phyloP scores from a whole-genome alignment of 2,888 invertebrate genomes.

The Agrotis ipsilon region DNA sequence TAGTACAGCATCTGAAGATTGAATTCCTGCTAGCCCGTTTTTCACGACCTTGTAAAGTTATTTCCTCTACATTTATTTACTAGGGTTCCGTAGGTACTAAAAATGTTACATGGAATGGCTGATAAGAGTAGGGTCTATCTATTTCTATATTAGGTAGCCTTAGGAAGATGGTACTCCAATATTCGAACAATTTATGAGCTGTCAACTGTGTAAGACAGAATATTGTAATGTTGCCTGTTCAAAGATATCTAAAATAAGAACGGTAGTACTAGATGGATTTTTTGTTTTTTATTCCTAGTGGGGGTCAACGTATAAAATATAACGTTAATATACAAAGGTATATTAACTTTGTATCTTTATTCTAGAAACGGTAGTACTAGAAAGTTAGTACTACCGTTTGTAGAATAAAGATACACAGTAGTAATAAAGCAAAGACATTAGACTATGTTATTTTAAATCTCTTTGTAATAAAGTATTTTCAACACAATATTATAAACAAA shows the following conservation, averaged over 20 bases:
- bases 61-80: slow-evolving; percentile 17
- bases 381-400: no score
- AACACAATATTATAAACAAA: neutral
- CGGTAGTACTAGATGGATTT: neutral
- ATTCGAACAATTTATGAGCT: slow-evolving; percentile 7
- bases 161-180: neutral
- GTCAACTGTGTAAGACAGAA: neutral
- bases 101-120: slow-evolving; percentile 8
- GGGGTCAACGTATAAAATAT: no score
- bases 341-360: no score
- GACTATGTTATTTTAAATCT: no score
- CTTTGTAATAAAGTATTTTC: no score
- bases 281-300: neutral
- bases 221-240: neutral
- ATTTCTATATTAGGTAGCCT: slow-evolving; percentile 1
- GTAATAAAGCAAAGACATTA: no score
- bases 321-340: no score
- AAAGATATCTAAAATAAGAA: neutral
- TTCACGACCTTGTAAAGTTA: slow-evolving; percentile 30
- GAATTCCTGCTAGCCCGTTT: slow-evolving; percentile 15
- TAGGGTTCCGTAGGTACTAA: slow-evolving; percentile 18
- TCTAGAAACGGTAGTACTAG: no score
- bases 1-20: slow-evolving; percentile 11
- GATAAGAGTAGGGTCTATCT: neutral
- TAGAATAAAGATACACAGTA: no score